phyloP scores from a whole-genome alignment of 2,888 invertebrate genomes.

The Urechis unicinctus region DNA sequence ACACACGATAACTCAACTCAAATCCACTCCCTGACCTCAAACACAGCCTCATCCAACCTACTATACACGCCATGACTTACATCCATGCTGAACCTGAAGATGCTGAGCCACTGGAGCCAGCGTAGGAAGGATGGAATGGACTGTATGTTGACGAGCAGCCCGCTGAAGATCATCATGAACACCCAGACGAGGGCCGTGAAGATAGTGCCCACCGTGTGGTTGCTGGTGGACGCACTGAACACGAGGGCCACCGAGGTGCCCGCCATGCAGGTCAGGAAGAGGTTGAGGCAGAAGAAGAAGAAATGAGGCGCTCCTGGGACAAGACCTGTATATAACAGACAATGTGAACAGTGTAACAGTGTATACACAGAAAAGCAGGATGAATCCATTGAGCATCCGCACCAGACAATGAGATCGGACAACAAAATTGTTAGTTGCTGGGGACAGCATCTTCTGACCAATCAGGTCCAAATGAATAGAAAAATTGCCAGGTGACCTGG shows the following conservation, averaged over 20 bases:
- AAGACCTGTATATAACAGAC: not conserved
- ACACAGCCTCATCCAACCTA: not conserved
- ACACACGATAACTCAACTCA: not conserved
- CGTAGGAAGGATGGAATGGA: conserved; percentile 37
- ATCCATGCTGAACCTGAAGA: conserved; percentile 43
- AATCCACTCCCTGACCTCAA: not conserved
- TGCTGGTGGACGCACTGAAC: conserved; percentile 14
- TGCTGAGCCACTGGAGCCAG: conserved; percentile 45
- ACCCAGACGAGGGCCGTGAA: conserved; percentile 26
- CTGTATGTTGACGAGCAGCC: conserved; percentile 43
- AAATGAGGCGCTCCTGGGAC: conserved; percentile 19
- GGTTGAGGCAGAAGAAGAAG: conserved; percentile 37
- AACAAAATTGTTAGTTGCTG: too few species aligned
- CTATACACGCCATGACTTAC: conserved; percentile 23
- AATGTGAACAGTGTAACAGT: too few species aligned
- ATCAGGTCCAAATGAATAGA: too few species aligned
- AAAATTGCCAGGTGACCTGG: too few species aligned
- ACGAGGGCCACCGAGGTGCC: conserved; percentile 31
- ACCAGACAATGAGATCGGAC: too few species aligned
- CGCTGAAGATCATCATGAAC: conserved; percentile 45
- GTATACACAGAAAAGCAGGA: too few species aligned
- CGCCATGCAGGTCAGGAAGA: conserved; percentile 41
- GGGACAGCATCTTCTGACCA: too few species aligned
- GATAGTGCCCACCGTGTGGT: conserved; percentile 25
- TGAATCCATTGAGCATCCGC: too few species aligned